These are phyloP conservation scores for Casuarius casuarius DNA, from an alignment of 2,113 vertebrate genomes.

Conservation along the genomic window DNA sequence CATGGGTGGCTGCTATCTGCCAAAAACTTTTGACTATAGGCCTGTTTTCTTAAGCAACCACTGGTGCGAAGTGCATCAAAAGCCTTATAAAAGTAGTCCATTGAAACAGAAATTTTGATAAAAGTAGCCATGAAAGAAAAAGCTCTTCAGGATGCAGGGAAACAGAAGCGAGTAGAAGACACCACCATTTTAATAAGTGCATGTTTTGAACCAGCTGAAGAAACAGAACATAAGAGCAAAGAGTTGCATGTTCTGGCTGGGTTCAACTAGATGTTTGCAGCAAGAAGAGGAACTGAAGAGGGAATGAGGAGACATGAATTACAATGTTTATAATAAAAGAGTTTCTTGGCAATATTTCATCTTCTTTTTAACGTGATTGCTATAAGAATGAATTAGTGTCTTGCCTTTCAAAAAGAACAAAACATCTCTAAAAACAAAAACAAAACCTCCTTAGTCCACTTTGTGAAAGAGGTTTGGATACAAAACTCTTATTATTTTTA, in stretches of 20 bases:
- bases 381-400: neutral
- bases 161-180: neutral
- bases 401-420: neutral
- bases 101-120: constrained; percentile 38
- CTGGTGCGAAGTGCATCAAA: constrained; percentile 26
- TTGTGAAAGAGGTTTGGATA: neutral
- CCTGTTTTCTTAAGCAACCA: constrained; percentile 47
- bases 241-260: neutral
- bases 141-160: constrained; percentile 49
- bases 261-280: constrained; percentile 10
- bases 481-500: constrained; percentile 47
- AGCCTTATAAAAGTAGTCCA: constrained; percentile 54
- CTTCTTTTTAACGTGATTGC: neutral
- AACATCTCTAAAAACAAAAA: neutral
- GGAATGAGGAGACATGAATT: neutral
- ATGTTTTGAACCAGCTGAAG: constrained; percentile 26
- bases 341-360: neutral
- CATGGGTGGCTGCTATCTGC: neutral
- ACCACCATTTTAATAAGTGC: neutral
- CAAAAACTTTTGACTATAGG: constrained; percentile 1
- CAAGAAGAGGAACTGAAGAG: constrained; percentile 11
- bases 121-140: constrained; percentile 39
- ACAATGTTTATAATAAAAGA: constrained; percentile 17
- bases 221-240: neutral
- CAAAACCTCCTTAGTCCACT: neutral